Evolutionary conservation across 2,888 invertebrate species (phyloP), one percentile per base, ranked within the genome.

Genomic region (Prenolepis imparis): DNA sequence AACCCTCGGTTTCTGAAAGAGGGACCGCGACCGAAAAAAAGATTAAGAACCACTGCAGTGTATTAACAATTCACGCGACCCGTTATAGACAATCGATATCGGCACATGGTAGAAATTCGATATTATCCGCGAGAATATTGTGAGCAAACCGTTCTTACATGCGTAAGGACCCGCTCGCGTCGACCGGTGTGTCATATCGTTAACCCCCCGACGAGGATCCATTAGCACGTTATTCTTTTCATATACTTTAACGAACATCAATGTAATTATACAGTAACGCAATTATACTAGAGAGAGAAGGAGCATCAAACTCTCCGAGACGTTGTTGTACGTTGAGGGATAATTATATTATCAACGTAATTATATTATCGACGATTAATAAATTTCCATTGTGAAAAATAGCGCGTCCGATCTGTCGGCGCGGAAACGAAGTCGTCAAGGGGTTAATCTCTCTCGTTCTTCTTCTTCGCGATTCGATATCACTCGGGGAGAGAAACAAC

Each of bases 11-110:
- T 32, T 39, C 8, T 18, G 21, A 15, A 18, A 57, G 18, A 78
- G 36, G 15, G 15, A 55, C 55, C 5, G 70, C 70, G 57, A 57
- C 15, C 57, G 8, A 59, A 80, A 80, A 52, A 28, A 74, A 73
- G 32, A 24, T 44, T 9, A 73, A 59, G 74, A 73, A 57, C 44
- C 57, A 73, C 78, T 78, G 78, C 2, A 6, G 48, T 24, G 11
- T 44, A 11, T 78, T 78, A 73, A 72, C 21, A 57, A 72, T 72
- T 78, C 57, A 78, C 44, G 57, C 21, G 57, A 15, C 73, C 41
- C 24, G 74, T 72, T 59, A 73, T 73, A 57, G 74, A 72, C 44
- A 44, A 73, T 80, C 74, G 57, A 72, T 78, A 78, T 57, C 55
- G 12, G 41, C 39, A 15, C 9, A 28, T 28, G 1, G 28, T 55